Percentiles rank a stretch among this genome's conserved stretches.
Conservation (phyloP, 2,113 vertebrate genomes). For the Anseranas semipalmata region DNA sequence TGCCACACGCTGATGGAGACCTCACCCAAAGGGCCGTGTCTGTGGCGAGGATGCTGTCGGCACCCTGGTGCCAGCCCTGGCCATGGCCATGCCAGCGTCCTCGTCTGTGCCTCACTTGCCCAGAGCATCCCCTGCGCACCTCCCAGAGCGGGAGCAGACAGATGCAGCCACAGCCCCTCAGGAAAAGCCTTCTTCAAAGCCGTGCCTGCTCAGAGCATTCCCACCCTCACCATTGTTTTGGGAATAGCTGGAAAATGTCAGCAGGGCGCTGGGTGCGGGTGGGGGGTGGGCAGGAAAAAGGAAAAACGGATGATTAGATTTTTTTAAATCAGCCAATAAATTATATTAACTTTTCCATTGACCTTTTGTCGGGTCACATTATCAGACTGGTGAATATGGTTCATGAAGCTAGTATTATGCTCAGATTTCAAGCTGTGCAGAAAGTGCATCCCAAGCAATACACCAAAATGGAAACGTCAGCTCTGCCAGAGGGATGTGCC, state of each 20-base stretch:
- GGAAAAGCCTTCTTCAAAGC: conserved; percentile 21
- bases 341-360: conserved; percentile 68
- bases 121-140: no score
- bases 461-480: conserved; percentile 2
- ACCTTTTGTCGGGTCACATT: conserved; percentile 42
- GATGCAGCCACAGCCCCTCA: not conserved
- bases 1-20: rapidly evolving
- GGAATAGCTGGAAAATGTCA: conserved; percentile 65
- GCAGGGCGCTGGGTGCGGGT: conserved; percentile 58
- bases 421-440: conserved; percentile 24
- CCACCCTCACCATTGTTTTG: conserved; percentile 62
- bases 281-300: conserved; percentile 58
- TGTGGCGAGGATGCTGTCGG: not conserved
- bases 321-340: conserved; percentile 57
- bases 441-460: conserved; percentile 58
- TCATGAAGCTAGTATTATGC: conserved; percentile 53
- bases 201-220: not conserved
- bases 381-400: conserved; percentile 55
- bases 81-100: not conserved
- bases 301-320: conserved; percentile 64
- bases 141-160: not conserved
- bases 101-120: not conserved
- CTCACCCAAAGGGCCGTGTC: not conserved
- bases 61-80: not conserved
- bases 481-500: not conserved